Evolutionary conservation across 2,888 invertebrate genomes (phyloP).

Genomic region (Caenorhabditis angaria): DNA sequence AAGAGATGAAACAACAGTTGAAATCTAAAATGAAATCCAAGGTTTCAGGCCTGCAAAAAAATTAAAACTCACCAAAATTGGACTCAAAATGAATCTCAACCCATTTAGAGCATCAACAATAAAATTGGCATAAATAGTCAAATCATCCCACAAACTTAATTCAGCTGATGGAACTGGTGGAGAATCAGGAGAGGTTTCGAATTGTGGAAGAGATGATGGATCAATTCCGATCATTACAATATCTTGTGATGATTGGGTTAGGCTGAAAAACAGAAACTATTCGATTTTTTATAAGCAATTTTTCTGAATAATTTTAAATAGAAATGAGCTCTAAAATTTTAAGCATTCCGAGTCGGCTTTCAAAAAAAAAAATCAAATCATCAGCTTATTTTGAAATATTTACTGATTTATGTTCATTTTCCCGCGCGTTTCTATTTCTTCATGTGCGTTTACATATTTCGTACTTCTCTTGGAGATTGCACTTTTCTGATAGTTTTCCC

Average conservation of each 20-base stretch:
- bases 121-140: conserved; percentile 65
- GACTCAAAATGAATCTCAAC: conserved; percentile 63
- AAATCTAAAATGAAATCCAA: conserved; percentile 36
- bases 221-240: conserved; percentile 41
- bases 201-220: conserved; percentile 30
- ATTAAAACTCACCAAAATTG: conserved; percentile 48
- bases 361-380: too few species aligned
- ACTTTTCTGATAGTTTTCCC: too few species aligned
- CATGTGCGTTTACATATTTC: too few species aligned
- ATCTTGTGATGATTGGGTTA: conserved; percentile 25
- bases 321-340: too few species aligned
- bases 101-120: conserved; percentile 65
- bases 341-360: too few species aligned
- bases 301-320: too few species aligned
- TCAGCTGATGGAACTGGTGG: conserved; percentile 61
- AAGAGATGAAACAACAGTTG: conserved; percentile 35
- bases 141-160: conserved; percentile 69
- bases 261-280: conserved; percentile 8
- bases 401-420: too few species aligned
- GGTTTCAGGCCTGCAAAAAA: neutral
- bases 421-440: too few species aligned
- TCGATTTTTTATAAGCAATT: neutral
- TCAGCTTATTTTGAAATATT: too few species aligned
- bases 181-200: conserved; percentile 25
- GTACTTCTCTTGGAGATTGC: too few species aligned